These are phyloP conservation scores for Ctenopoma multispine DNA, from an alignment of 2,797 vertebrate genomes.

Conservation along the genomic window DNA sequence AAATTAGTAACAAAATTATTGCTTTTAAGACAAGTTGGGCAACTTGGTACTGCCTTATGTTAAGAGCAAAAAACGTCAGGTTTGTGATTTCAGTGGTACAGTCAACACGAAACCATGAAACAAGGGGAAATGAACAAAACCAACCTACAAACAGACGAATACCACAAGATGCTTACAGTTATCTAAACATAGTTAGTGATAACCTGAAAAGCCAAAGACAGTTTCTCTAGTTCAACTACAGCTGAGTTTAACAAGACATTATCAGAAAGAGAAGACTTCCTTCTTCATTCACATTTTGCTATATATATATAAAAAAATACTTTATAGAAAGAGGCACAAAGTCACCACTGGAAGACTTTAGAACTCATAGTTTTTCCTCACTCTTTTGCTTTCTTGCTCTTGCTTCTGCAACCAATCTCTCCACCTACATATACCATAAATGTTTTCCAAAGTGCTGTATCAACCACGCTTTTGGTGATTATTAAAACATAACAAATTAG, in stretches of 20 bases:
- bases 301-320: not conserved
- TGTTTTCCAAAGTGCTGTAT: no score
- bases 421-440: not conserved
- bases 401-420: slow-evolving; percentile 9
- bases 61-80: no score
- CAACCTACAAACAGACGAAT: not conserved
- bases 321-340: not conserved
- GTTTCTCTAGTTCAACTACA: not conserved
- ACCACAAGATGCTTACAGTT: slow-evolving; percentile 24
- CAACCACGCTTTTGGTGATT: no score
- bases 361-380: not conserved
- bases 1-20: no score
- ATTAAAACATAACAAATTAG: no score
- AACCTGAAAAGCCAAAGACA: not conserved
- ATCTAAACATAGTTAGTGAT: not conserved
- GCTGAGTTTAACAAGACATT: not conserved
- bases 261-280: not conserved
- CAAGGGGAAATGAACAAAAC: not conserved
- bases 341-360: not conserved
- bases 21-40: no score
- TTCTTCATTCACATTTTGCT: not conserved
- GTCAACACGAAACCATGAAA: no score
- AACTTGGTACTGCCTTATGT: no score
- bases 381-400: not conserved
- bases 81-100: no score